phyloP scores from a whole-genome alignment of 2,888 invertebrate genomes.

The Agrochola lychnidis region DNA sequence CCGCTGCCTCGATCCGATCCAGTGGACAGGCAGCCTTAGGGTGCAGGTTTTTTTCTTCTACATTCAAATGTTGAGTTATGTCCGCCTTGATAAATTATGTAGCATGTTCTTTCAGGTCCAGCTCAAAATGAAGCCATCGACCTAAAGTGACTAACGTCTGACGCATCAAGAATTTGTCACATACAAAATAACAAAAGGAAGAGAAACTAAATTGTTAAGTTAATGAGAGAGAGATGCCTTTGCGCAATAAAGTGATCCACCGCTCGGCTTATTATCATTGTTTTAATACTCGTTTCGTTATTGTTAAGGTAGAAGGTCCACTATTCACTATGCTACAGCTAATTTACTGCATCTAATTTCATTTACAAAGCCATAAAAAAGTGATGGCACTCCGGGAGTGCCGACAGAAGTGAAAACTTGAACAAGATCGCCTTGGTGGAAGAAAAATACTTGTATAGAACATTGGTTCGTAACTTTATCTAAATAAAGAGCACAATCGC shows the following conservation, averaged over 20 bases:
- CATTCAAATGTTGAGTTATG: too few relatives aligned
- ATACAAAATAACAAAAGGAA: conserved; percentile 23
- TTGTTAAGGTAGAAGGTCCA: conserved; percentile 48
- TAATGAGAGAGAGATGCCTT: conserved; percentile 61
- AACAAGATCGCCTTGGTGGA: too few relatives aligned
- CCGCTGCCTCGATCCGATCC: too few relatives aligned
- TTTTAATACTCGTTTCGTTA: conserved; percentile 68
- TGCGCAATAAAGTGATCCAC: conserved; percentile 64
- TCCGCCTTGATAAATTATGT: too few relatives aligned
- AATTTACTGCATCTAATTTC: not conserved
- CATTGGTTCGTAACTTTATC: too few relatives aligned
- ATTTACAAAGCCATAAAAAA: not conserved
- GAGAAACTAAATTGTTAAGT: conserved; percentile 45
- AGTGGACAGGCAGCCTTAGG: too few relatives aligned
- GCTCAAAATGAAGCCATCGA: not conserved
- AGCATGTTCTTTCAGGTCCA: fast-evolving
- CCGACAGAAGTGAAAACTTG: too few relatives aligned
- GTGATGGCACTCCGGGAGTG: too few relatives aligned
- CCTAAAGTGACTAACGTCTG: conserved; percentile 16
- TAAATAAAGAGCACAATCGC: too few relatives aligned
- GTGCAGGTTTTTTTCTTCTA: too few relatives aligned
- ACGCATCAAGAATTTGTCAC: conserved; percentile 62
- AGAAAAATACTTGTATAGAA: too few relatives aligned
- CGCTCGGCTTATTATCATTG: conserved; percentile 65
- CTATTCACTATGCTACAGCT: not conserved